A percentile compares a stretch with the other conserved stretches of the same genome.
Evolutionary conservation across 2,113 vertebrate genomes (phyloP).

Genomic region (Pluvianellus socialis): DNA sequence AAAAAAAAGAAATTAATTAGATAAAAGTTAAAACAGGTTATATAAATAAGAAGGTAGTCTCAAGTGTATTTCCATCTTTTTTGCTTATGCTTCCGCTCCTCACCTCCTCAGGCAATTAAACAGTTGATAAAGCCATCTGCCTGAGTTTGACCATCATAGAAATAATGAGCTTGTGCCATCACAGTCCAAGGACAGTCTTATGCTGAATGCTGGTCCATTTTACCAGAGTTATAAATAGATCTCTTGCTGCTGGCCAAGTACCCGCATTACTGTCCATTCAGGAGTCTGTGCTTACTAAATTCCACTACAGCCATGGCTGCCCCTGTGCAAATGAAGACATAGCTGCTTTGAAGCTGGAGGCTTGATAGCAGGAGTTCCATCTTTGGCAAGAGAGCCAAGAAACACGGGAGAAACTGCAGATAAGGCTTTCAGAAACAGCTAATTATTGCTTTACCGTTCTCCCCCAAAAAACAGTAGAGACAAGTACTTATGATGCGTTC

Average conservation of each 20-base stretch:
- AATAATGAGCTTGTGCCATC: neutral
- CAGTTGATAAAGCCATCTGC: neutral
- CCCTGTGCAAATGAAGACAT: constrained; percentile 43
- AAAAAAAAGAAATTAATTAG: neutral
- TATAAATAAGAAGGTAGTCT: neutral
- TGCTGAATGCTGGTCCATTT: neutral
- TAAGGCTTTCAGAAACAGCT: neutral
- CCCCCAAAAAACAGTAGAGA: neutral
- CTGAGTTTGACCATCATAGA: neutral
- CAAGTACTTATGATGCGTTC: neutral
- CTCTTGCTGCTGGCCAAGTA: neutral
- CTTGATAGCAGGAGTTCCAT: neutral
- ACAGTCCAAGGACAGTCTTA: neutral
- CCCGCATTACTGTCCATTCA: neutral
- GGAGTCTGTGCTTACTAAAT: neutral
- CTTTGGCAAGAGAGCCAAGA: neutral
- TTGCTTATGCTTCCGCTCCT: neutral
- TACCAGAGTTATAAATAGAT: neutral
- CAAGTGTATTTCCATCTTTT: neutral
- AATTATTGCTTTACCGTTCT: neutral
- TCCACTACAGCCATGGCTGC: constrained; percentile 24
- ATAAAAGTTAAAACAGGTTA: neutral
- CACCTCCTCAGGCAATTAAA: neutral
- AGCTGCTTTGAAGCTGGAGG: constrained; percentile 38
- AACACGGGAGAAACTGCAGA: neutral